Evolutionary conservation across 2,888 invertebrate genomes (phyloP).

Genomic region (Leptopterna dolabrata): DNA sequence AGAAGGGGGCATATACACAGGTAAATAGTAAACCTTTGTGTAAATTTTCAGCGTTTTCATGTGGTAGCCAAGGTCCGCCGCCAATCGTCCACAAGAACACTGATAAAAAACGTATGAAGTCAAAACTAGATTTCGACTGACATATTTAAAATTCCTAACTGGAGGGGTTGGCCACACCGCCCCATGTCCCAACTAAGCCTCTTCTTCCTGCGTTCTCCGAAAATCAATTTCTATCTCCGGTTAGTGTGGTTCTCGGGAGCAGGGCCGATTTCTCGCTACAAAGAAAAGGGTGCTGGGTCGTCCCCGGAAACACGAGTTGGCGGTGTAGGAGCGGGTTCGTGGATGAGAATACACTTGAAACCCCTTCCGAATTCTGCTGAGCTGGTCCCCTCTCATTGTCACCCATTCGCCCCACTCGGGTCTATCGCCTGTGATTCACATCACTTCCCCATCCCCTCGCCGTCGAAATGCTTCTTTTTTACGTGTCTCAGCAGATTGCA

Average conservation of each 20-base stretch:
- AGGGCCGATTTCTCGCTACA: not conserved
- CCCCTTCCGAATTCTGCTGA: constrained; percentile 3
- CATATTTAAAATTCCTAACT: too few species aligned
- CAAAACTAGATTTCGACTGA: too few species aligned
- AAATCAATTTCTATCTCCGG: not conserved
- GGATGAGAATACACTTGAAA: constrained; percentile 31
- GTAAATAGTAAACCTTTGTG: too few species aligned
- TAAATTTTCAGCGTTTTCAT: too few species aligned
- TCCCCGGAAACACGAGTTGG: not conserved
- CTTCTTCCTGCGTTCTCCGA: too few species aligned
- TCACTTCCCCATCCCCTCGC: not conserved
- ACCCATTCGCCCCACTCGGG: not conserved
- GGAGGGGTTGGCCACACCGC: too few species aligned
- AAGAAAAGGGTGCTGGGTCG: not conserved
- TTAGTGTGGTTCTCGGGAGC: not conserved
- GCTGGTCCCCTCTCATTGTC: constrained; percentile 5
- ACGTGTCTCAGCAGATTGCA: not conserved
- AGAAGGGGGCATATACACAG: too few species aligned
- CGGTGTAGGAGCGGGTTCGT: not conserved
- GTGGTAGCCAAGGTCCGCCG: too few species aligned
- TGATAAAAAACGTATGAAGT: too few species aligned
- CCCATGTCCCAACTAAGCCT: too few species aligned
- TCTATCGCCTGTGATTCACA: not conserved
- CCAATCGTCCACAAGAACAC: too few species aligned
- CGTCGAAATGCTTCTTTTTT: not conserved